Conservation (phyloP, 2,113 vertebrate genomes). For the Menura novaehollandiae region DNA sequence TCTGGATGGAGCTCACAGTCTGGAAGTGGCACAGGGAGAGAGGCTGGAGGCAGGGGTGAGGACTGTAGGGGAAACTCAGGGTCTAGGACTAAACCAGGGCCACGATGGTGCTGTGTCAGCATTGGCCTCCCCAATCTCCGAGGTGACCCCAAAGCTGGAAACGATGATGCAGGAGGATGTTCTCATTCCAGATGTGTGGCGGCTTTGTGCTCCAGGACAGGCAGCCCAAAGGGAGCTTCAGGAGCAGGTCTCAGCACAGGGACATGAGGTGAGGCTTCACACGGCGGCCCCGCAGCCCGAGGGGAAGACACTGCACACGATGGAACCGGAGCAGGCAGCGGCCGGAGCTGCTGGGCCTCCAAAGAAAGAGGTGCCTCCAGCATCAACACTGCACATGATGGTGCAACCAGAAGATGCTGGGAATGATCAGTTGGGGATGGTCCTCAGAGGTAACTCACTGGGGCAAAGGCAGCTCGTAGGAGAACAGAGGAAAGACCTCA, state of each 20-base stretch:
- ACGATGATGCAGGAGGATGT: background rate
- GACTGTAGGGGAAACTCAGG: background rate
- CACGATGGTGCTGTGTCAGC: accelerated
- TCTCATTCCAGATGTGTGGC: conserved; percentile 39
- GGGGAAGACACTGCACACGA: background rate
- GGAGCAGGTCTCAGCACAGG: conserved; percentile 1
- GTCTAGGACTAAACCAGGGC: background rate
- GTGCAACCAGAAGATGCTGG: background rate
- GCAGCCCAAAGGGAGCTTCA: background rate
- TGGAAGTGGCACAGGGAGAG: background rate
- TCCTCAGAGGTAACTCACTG: background rate
- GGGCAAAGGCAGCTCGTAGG: background rate
- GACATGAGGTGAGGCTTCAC: background rate
- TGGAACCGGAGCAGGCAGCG: background rate
- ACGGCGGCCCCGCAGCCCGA: background rate
- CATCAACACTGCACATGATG: accelerated
- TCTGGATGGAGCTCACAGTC: background rate
- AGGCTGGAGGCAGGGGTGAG: background rate
- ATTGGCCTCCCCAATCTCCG: accelerated
- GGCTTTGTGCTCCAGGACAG: background rate
- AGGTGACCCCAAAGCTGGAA: background rate
- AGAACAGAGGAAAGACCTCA: background rate
- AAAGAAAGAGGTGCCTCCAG: background rate
- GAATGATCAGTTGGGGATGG: background rate
- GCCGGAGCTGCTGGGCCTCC: background rate